Percentiles rank a stretch among this genome's conserved stretches.
Conservation (phyloP, 2,113 vertebrate species). For the Psilopsiagon aymara region DNA sequence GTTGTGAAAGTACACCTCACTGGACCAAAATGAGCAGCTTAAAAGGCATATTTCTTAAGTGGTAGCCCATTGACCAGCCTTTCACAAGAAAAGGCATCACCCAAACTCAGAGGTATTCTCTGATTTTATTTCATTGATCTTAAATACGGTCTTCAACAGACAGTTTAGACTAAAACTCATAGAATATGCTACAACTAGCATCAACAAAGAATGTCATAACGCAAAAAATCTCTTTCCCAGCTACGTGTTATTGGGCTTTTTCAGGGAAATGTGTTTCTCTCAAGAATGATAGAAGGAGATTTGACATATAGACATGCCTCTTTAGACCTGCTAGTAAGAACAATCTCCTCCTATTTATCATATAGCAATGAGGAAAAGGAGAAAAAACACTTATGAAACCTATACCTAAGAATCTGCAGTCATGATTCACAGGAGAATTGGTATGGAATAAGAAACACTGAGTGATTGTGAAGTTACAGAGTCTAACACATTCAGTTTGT, state of each 20-base stretch:
- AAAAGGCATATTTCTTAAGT: not conserved
- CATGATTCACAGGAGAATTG: not conserved
- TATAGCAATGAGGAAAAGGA: rapidly evolving
- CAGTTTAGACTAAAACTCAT: not conserved
- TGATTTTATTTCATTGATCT: not conserved
- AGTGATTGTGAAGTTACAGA: not conserved
- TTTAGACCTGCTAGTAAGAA: not conserved
- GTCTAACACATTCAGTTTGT: not conserved
- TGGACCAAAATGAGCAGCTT: not conserved
- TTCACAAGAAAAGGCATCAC: not conserved
- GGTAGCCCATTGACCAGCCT: not conserved
- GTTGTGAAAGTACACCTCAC: not conserved
- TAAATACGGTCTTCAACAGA: not conserved
- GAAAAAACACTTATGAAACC: not conserved
- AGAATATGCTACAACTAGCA: not conserved
- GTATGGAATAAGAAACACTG: not conserved
- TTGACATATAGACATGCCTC: not conserved
- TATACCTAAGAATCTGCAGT: not conserved
- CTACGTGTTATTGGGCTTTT: no score
- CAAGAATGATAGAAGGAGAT: not conserved
- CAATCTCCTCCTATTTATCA: not conserved
- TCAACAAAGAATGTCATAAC: not conserved
- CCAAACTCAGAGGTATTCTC: not conserved
- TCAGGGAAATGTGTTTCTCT: not conserved
- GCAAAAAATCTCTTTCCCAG: not conserved